Conservation (phyloP, 2,113 vertebrate species). For the Gorsachius goisagi region DNA sequence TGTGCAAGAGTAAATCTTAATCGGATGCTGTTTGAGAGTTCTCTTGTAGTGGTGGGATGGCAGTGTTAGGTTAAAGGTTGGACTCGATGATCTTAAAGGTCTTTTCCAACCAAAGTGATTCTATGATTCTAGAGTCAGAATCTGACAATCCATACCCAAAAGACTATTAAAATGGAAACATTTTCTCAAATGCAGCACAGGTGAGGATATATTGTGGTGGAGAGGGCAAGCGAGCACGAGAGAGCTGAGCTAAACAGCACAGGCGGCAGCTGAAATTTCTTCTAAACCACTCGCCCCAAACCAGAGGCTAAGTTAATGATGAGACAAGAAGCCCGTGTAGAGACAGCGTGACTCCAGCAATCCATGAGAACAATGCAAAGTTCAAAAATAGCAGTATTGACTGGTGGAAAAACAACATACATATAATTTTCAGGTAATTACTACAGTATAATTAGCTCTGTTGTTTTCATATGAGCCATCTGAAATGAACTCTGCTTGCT, state of each 20-base stretch:
- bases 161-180: not conserved
- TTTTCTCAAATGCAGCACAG: not conserved
- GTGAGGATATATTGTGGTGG: not conserved
- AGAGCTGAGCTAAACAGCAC: not conserved
- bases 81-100: too few relatives aligned
- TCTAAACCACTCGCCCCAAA: not conserved
- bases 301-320: not conserved
- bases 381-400: conserved; percentile 70
- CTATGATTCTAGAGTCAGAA: not conserved
- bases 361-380: conserved; percentile 49
- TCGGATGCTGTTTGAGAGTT: not conserved
- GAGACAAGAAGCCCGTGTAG: not conserved
- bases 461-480: conserved; percentile 47
- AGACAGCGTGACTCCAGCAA: conserved; percentile 54
- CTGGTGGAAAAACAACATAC: conserved; percentile 69
- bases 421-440: conserved; percentile 79
- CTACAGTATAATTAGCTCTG: conserved; percentile 65
- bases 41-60: too few relatives aligned
- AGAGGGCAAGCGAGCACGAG: not conserved
- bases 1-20: not conserved
- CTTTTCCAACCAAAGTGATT: too few relatives aligned
- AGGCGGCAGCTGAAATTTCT: not conserved
- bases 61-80: too few relatives aligned
- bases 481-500: conserved; percentile 9
- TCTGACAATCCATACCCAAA: not conserved